These are phyloP conservation scores for Radopholus similis DNA, from an alignment of 1,140 invertebrate species.

Conservation along the genomic window DNA sequence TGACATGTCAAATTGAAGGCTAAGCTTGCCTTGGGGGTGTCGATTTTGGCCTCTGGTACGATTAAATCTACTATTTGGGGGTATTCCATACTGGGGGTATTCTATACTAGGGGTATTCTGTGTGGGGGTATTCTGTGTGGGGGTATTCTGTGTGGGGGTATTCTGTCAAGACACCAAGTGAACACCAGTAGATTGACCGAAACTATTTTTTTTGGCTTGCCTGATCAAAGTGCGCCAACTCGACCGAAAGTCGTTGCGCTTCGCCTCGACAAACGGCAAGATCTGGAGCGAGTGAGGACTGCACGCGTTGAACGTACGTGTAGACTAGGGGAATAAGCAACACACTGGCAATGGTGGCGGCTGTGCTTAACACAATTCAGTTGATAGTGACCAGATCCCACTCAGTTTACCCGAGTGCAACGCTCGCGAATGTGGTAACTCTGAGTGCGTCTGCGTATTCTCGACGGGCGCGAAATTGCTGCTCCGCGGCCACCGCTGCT, in stretches of 20 bases:
- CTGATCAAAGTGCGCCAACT: neutral
- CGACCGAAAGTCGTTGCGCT: neutral
- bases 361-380: neutral
- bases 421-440: conserved; percentile 5
- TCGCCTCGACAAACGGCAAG: neutral
- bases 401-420: neutral
- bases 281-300: neutral
- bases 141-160: neutral
- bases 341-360: neutral
- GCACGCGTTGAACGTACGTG: neutral
- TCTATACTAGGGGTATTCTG: too few species aligned
- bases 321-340: conserved; percentile 3
- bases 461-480: too few species aligned
- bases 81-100: neutral
- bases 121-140: too few species aligned
- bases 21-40: too few species aligned
- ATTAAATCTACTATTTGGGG: neutral
- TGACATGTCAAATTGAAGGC: too few species aligned
- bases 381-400: neutral
- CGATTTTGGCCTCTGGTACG: neutral
- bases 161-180: neutral
- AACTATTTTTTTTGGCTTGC: neutral
- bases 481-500: neutral
- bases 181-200: neutral
- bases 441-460: conserved; percentile 2